A percentile compares a stretch with the other conserved stretches of the same genome.
These are phyloP conservation scores for Adelges cooleyi DNA, from an alignment of 1,140 invertebrate genomes.

Conservation along the genomic window DNA sequence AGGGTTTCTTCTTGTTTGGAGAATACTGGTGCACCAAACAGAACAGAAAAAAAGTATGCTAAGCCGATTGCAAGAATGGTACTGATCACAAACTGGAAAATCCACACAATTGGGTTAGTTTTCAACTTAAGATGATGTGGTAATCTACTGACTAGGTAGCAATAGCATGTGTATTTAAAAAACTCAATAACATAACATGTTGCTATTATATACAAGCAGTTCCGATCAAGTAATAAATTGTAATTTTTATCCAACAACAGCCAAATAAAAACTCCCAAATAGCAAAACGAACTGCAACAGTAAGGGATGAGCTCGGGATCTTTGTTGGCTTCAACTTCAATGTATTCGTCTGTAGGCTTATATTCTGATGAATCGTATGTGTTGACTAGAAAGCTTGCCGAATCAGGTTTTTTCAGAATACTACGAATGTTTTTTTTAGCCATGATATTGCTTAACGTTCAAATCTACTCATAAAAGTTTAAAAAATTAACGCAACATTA, in stretches of 20 bases:
- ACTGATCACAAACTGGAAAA: neutral
- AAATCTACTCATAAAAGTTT: too few species aligned
- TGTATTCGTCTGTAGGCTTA: neutral
- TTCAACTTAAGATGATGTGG: neutral
- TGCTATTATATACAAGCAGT: neutral
- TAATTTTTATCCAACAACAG: constrained; percentile 10
- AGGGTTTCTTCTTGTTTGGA: constrained; percentile 56
- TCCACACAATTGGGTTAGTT: neutral
- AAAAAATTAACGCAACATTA: too few species aligned
- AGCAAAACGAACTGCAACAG: constrained; percentile 5
- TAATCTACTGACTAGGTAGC: neutral
- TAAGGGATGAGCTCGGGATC: constrained; percentile 9
- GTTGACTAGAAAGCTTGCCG: neutral
- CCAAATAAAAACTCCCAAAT: neutral
- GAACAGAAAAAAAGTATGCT: constrained; percentile 39
- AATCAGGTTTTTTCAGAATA: neutral
- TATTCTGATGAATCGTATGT: neutral
- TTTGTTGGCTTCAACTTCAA: neutral
- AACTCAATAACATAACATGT: constrained; percentile 7
- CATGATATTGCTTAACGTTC: neutral
- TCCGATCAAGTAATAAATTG: neutral
- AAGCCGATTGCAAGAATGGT: neutral
- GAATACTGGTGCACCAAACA: constrained; percentile 63
- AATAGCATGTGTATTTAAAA: neutral
- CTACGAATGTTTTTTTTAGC: constrained; percentile 4